A percentile compares a stretch with the other conserved stretches of the same genome.
Conservation (phyloP, 2,888 invertebrate species). For the Dysmachus trigonus region DNA sequence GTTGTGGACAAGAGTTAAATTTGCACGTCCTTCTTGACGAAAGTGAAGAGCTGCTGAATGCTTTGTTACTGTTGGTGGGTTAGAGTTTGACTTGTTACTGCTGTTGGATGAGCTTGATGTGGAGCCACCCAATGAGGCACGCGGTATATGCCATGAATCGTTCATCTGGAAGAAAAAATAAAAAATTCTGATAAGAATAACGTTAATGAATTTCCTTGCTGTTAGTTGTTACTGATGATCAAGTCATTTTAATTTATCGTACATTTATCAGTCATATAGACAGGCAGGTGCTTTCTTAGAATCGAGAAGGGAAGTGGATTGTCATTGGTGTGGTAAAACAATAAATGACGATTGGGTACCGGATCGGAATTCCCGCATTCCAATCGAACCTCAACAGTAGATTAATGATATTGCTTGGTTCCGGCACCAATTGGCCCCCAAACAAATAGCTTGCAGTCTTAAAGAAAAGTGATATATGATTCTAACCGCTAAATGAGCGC, state of each 20-base stretch:
- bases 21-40: conserved; percentile 43
- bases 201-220: conserved; percentile 10
- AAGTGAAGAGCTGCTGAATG: conserved; percentile 45
- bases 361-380: neutral
- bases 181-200: conserved; percentile 32
- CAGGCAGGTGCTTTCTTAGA: neutral
- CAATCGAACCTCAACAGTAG: neutral
- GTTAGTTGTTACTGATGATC: neutral
- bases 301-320: neutral
- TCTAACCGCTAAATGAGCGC: neutral
- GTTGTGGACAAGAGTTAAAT: conserved; percentile 37
- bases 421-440: neutral
- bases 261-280: neutral
- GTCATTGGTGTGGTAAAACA: neutral
- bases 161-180: conserved; percentile 58
- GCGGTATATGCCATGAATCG: conserved; percentile 81
- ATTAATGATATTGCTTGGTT: neutral
- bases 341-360: neutral
- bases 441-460: neutral
- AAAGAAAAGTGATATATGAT: conserved; percentile 2
- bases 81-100: conserved; percentile 58
- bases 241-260: neutral
- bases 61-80: conserved; percentile 54
- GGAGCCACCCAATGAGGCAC: conserved; percentile 74
- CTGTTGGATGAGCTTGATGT: conserved; percentile 58